Percentiles rank a stretch among this genome's conserved stretches.
phyloP scores from a whole-genome alignment of 2,113 vertebrate genomes.

The Azemiops feae region DNA sequence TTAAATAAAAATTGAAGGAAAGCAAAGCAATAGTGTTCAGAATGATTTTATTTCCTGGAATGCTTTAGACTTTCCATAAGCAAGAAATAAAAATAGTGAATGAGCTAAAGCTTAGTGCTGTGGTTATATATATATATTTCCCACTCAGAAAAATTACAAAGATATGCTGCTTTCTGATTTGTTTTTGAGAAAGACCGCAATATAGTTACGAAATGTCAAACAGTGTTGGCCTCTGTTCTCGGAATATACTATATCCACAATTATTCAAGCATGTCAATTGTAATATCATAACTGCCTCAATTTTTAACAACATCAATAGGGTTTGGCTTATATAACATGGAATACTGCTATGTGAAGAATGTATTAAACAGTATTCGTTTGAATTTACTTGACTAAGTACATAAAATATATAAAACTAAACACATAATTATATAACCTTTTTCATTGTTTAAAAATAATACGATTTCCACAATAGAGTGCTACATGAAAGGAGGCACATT shows the following conservation, averaged over 20 bases:
- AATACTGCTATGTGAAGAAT: not conserved
- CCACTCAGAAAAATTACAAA: too few relatives aligned
- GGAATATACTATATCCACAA: not conserved
- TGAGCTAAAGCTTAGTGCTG: too few relatives aligned
- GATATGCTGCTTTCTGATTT: not conserved
- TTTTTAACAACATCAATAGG: not conserved
- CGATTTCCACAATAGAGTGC: not conserved
- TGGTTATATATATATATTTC: too few relatives aligned
- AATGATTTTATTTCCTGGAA: not conserved
- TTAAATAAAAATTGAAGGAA: not conserved
- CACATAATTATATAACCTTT: not conserved
- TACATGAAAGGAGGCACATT: not conserved
- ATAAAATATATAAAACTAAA: not conserved
- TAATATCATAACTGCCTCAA: not conserved
- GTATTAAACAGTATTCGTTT: not conserved
- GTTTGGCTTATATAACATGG: not conserved
- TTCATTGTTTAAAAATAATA: not conserved
- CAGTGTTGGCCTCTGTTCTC: not conserved
- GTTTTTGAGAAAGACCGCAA: not conserved
- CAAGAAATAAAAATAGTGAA: too few relatives aligned
- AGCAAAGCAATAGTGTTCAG: not conserved
- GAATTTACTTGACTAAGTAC: not conserved
- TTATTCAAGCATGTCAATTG: not conserved
- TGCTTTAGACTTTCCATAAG: not conserved
- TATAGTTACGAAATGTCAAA: not conserved